These are phyloP conservation scores for Galleria mellonella DNA, from an alignment of 1,140 invertebrate species.

Conservation along the genomic window DNA sequence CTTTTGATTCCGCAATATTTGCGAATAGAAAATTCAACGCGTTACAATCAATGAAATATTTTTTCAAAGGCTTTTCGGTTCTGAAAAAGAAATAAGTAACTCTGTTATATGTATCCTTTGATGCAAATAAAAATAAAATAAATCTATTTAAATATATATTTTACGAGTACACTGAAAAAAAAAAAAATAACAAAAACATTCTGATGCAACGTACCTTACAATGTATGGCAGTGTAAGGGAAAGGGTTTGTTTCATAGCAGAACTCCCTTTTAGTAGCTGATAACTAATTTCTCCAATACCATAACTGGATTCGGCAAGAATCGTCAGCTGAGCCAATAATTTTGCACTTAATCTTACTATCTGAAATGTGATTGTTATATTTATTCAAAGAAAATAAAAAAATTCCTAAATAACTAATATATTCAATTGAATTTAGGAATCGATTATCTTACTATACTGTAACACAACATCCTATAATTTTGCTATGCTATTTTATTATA, in stretches of 20 bases:
- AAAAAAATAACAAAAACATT: background rate
- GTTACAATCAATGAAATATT: constrained; percentile 61
- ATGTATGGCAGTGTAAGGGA: constrained; percentile 72
- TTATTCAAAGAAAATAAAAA: constrained; percentile 6
- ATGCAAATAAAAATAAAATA: constrained; percentile 2
- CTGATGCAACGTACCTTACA: constrained; percentile 54
- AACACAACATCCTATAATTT: too few relatives aligned
- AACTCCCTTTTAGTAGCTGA: constrained; percentile 60
- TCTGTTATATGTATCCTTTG: too few relatives aligned
- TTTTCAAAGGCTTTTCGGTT: constrained; percentile 54
- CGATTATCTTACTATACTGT: too few relatives aligned
- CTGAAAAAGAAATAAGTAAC: constrained; percentile 53
- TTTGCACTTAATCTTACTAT: constrained; percentile 48
- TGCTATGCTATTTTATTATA: too few relatives aligned
- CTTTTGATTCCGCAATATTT: constrained; percentile 44
- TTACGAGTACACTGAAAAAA: background rate
- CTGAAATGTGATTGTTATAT: constrained; percentile 25
- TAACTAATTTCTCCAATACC: constrained; percentile 75
- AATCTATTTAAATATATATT: background rate
- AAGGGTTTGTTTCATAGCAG: constrained; percentile 65
- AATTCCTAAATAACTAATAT: background rate
- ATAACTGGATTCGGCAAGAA: constrained; percentile 68
- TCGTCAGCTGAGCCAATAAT: constrained; percentile 61
- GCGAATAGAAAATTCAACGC: constrained; percentile 53
- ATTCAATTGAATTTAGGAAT: constrained; percentile 1